Evolutionary conservation across 2,113 vertebrate genomes (phyloP).

Genomic region (Eolophus roseicapilla): DNA sequence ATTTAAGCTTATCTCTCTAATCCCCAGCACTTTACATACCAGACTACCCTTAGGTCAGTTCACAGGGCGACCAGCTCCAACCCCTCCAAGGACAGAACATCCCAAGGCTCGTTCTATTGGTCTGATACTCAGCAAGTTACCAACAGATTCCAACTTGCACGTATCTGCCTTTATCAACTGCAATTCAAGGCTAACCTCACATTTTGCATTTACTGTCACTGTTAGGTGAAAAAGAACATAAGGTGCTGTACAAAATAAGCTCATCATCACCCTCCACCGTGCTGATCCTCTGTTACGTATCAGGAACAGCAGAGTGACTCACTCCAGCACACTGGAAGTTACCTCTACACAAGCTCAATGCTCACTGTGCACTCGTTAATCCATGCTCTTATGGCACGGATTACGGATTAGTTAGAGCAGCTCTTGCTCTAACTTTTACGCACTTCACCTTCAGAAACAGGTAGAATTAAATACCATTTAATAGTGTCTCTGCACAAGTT

Average conservation of each 20-base stretch:
- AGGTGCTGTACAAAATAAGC: background rate
- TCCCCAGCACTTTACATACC: background rate
- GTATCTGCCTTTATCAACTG: background rate
- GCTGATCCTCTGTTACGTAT: background rate
- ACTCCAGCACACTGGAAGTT: background rate
- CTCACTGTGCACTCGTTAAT: background rate
- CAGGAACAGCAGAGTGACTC: background rate
- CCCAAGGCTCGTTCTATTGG: background rate
- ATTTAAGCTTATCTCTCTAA: background rate
- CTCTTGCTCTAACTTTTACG: background rate
- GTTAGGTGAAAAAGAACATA: background rate
- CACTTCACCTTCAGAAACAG: background rate
- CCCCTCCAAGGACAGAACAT: background rate
- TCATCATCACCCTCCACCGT: background rate
- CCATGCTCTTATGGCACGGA: fast-evolving
- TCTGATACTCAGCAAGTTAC: background rate
- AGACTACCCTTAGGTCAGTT: background rate
- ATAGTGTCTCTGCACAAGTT: background rate
- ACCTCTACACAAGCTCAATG: background rate
- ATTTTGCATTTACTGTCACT: background rate
- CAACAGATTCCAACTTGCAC: background rate
- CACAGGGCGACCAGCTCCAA: background rate
- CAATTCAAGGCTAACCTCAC: background rate
- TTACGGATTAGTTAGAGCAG: background rate
- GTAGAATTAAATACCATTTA: background rate